Base-by-base conservation (phyloP, 2,797 vertebrate genomes). In the Sylvia borin region DNA sequence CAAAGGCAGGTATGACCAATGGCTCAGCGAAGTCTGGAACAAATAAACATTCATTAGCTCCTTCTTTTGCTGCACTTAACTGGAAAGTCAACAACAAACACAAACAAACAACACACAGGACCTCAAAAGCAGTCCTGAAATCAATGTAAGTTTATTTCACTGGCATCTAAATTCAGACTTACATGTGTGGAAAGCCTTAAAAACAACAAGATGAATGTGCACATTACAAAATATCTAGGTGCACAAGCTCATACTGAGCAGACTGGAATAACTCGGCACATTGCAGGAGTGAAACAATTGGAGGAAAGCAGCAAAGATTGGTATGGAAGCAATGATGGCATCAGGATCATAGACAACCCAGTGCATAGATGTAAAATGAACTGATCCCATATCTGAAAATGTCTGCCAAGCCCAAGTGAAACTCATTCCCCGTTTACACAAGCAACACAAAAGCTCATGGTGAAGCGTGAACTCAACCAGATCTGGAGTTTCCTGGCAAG, bases 11-110 rank as follows among this genome's bases (percentile, higher is more conserved):
- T 76, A 99, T 90, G 34, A 96, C 93, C 92, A 99, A 97, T 0
- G 99, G 99, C 92, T 99, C 99, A 5, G 99, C 99, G n/a, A 99
- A 99, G 97, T 99, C 99, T 99, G 88, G 60, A 95, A 92, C 15
- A 93, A 92, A 94, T 25, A 78, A 93, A 60, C 45, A 92, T 36
- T 78, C 40, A 43, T 78, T 34, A 77, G 50, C 60, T 96, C 5
- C 3, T 67, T 82, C 29, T 77, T 92, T 47, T 60, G 34, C 10
- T 34, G 38, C 58, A 16, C 12, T 60, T 36, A 57, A 70, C 27
- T 50, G 45, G n/a, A 38, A 88, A 84, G 34, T 47, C 85, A 94
- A 65, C 40, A 85, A 38, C 16, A 65, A 40, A 72, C 26, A 75
- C 19, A 34, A 87, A 77, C n/a, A 54, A 74, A 31, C 32, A 82